Percentiles rank a stretch among this genome's conserved stretches.
Conservation (phyloP, 2,113 vertebrate species). For the Clarias macrocephalus region DNA sequence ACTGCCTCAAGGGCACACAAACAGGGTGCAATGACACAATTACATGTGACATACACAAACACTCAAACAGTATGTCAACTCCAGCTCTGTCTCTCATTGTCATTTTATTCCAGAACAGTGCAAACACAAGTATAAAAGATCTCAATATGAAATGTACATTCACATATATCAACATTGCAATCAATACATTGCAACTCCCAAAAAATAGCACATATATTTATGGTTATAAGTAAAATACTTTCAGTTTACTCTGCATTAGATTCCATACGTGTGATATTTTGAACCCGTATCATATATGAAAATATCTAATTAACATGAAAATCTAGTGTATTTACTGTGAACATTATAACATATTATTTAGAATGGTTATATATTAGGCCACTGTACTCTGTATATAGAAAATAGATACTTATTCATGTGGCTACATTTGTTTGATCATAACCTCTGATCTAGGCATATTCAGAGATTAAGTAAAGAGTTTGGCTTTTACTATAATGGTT, state of each 20-base stretch:
- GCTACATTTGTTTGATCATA: slow-evolving; percentile 54
- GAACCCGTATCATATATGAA: slow-evolving; percentile 87
- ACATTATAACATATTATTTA: slow-evolving; percentile 49
- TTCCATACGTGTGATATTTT: slow-evolving; percentile 79
- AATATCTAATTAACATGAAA: slow-evolving; percentile 73
- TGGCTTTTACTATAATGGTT: slow-evolving; percentile 40
- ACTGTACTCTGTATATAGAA: slow-evolving; percentile 50
- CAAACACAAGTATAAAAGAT: slow-evolving; percentile 59
- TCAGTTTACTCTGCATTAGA: slow-evolving; percentile 77
- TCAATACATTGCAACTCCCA: slow-evolving; percentile 59
- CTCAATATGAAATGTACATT: slow-evolving; percentile 59
- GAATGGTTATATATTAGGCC: slow-evolving; percentile 52
- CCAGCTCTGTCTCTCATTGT: slow-evolving; percentile 34
- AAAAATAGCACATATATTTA: slow-evolving; percentile 75
- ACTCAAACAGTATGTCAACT: slow-evolving; percentile 14
- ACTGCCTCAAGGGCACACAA: slow-evolving; percentile 31
- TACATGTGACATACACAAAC: neutral
- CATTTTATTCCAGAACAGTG: slow-evolving; percentile 56
- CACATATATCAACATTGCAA: slow-evolving; percentile 56
- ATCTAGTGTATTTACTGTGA: slow-evolving; percentile 53
- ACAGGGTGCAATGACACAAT: slow-evolving; percentile 25
- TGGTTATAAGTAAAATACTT: slow-evolving; percentile 72
- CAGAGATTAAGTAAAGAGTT: slow-evolving; percentile 44
- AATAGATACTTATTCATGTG: slow-evolving; percentile 51
- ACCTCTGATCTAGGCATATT: slow-evolving; percentile 45